Evolutionary conservation across 2,888 invertebrate species (phyloP), one percentile per base, ranked within the genome.

Genomic region (Leptinotarsa rubiginosa): DNA sequence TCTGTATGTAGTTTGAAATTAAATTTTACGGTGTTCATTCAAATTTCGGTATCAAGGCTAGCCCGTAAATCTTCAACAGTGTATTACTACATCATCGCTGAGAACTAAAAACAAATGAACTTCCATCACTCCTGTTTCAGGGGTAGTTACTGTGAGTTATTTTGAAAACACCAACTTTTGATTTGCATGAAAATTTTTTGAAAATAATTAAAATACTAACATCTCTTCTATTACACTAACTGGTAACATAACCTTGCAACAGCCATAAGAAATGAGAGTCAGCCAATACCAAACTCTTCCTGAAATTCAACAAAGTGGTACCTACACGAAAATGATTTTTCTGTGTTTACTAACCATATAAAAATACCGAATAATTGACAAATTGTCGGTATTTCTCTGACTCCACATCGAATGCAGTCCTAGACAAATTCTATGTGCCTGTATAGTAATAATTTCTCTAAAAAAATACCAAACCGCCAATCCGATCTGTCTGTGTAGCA

Each of bases 351-450:
- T 75, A 67, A 59, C 75, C 74, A 76, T 76, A 78, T 78, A 75
- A 77, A 75, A 79, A 79, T 76, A 79, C 77, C 74, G 74, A 77
- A 75, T 86, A 86, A 86, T 86, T 86, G 86, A 86, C 86, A 81
- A 79, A 78, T 77, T 78, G 80, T 75, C 82, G 85, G 85, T 84
- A 85, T 84, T 83, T 81, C 78, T 81, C 84, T 85, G 86, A 85
- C 86, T 83, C 82, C 80, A 81, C 84, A 85, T 85, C 82, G 82
- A 83, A 84, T 85, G 87, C 87, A 87, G 87, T 86, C 87, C 86
- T 87, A 87, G 83, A 86, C 83, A 86, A 86, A 85, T 83, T 84
- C 87, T 87, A 87, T 86, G 86, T 87, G 87, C 87, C 84, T 85
- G 85, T 85, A 85, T 86, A 85, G 83, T 85, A 64, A 70, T 66